phyloP scores from a whole-genome alignment of 2,113 vertebrate species.

The Tupaia tana region DNA sequence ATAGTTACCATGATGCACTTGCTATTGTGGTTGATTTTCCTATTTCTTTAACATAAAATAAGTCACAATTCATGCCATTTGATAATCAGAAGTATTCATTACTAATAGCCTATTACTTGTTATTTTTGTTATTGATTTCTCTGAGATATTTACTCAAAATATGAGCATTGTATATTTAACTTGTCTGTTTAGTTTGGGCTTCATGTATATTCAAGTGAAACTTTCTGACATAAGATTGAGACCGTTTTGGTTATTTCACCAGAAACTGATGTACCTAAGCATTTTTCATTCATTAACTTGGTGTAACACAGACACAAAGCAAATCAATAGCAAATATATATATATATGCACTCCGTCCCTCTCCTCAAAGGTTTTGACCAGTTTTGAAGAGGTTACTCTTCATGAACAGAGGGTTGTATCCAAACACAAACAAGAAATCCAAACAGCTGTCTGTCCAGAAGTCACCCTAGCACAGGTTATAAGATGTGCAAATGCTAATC shows the following conservation, averaged over 20 bases:
- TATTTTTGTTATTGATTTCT: not conserved
- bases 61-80: not conserved
- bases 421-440: constrained; percentile 38
- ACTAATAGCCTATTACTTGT: not conserved
- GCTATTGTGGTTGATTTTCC: not conserved
- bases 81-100: not conserved
- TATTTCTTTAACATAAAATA: not conserved
- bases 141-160: not conserved
- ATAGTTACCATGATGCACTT: not conserved
- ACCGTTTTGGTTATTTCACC: not conserved
- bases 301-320: not conserved
- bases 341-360: not conserved
- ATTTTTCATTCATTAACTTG: not conserved
- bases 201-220: not conserved
- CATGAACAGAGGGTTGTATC: constrained; percentile 32
- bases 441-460: constrained; percentile 66
- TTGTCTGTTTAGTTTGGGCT: not conserved
- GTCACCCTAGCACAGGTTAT: constrained; percentile 29
- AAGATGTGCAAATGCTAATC: constrained; percentile 51
- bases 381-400: constrained; percentile 26
- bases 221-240: not conserved
- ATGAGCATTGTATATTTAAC: not conserved
- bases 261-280: not conserved
- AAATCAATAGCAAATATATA: not conserved
- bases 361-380: constrained; percentile 29